Evolutionary conservation across 2,888 invertebrate genomes (phyloP).

Genomic region (Kryphioiulus occultus): DNA sequence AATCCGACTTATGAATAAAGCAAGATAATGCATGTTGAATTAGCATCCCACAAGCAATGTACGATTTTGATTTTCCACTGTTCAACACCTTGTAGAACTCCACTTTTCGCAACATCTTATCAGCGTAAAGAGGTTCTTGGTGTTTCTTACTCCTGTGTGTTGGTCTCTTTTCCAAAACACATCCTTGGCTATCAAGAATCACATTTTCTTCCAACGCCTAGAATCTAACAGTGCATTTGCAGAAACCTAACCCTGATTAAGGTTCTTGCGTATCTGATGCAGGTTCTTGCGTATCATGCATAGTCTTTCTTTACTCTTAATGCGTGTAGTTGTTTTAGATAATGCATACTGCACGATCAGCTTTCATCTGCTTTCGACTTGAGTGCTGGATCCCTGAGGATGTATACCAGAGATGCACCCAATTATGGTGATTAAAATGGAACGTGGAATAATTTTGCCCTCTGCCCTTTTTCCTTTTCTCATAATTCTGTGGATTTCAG

Average conservation of each 20-base stretch:
- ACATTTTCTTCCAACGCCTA: not conserved
- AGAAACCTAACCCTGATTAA: not conserved
- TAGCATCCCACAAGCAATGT: not conserved
- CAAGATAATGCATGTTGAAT: too few species aligned
- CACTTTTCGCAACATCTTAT: not conserved
- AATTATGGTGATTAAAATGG: not conserved
- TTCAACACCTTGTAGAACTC: not conserved
- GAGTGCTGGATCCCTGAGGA: not conserved
- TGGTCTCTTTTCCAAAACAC: not conserved
- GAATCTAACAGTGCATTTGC: not conserved
- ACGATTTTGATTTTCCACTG: not conserved
- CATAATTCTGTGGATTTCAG: not conserved
- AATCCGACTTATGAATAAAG: too few species aligned
- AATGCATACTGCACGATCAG: not conserved
- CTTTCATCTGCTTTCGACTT: not conserved
- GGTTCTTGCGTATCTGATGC: not conserved
- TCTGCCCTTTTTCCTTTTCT: not conserved
- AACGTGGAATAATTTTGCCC: not conserved
- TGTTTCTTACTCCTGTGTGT: not conserved
- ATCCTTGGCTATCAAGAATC: not conserved
- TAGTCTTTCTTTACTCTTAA: constrained; percentile 24
- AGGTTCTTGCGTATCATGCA: not conserved
- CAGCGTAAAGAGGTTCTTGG: not conserved
- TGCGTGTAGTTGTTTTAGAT: not conserved
- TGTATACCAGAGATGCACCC: not conserved